Base-by-base conservation (phyloP, 2,888 invertebrate genomes). In the Acleris sparsana region DNA sequence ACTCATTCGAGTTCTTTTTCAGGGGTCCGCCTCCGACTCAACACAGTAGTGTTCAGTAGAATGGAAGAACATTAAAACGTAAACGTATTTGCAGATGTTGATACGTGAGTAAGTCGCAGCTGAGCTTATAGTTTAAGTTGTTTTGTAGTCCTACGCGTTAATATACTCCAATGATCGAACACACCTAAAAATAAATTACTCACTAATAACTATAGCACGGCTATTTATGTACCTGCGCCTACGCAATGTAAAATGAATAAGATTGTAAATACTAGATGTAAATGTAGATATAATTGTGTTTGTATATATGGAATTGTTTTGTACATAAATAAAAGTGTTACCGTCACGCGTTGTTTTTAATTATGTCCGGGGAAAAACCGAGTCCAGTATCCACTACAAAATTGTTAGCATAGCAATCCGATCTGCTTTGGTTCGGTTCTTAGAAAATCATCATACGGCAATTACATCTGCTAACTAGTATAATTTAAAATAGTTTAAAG, bases 151-250 rank as follows among this genome's bases (percentile, higher is more conserved):
- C 9, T 25, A 25, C 25, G 5, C 25, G 25, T 25, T 5, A 25
- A 7, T 25, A 25, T 7, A 25, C 7, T 25, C 25, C 25, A 33
- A 33, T 33, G 33, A 33, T 2, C 33, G 11, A 11, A 11, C 33
- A 39, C 39, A 13, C 13, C 4, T 13, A 39, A 39, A 13, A 39
- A n/a, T 33, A 11, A 33, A 33, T 33, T 33, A 33, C 33, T 33
- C 33, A 33, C 33, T 33, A 33, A 33, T 11, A 13, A 39, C 13
- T 4, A 6, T 56, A 44, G 3, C 17, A 44, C n/a, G 13, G 3
- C 56, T 56, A 55, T 43, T 56, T 56, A 56, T 56, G 44, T 57
- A 57, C 57, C 25, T 56, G 43, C 43, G 44, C 44, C 16, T 53
- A 46, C 22, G 57, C n/a, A 25, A 25, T 17, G 16, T 43, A 43